Base-by-base conservation (phyloP, 1,140 invertebrate genomes). In the Drosophila grimshawi region DNA sequence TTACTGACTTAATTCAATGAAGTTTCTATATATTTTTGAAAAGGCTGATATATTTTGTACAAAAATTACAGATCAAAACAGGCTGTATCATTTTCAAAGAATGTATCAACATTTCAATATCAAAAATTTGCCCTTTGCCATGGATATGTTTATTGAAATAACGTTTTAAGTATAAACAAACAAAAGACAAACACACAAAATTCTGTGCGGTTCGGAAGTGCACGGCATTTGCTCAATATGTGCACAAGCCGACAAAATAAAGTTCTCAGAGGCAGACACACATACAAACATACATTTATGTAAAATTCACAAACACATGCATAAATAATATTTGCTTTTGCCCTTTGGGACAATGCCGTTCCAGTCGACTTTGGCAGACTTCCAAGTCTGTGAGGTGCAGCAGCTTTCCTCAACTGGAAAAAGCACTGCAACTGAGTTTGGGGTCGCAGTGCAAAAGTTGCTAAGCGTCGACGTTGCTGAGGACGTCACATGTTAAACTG, bases 141-240 rank as follows among this genome's bases (percentile, higher is more conserved):
- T 63, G 61, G 33, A 43, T 41, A 65, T 77, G 80, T 86, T 86
- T 86, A 81, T 86, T 86, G 80, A 78, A 74, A 75, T 70, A 78
- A 76, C 77, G 80, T 69, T 66, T 78, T 75, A 80, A 80, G 83
- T 83, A 70, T 83, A 86, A 86, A 86, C 67, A 86, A 86, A 83
- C 79, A 81, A 51, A 52, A 53, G 57, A 41, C 67, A 53, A 64
- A 86, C 72, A 56, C 67, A 56, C 77, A 82, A 74, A 78, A 71
- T 43, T 75, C 56, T 86, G 51, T 65, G 41, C 56, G 57, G 59
- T 35, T 83, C 68, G 49, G 68, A 86, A 79, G 85, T 86, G 71
- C 78, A 81, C 52, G 60, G 52, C 68, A 30, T 62, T 77, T 46
- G 55, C 32, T 39, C 67, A 77, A 80, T 83, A 48, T 86, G 83